These are phyloP conservation scores for Pelecanoides urinatrix DNA, from an alignment of 2,113 vertebrate species.

Conservation along the genomic window DNA sequence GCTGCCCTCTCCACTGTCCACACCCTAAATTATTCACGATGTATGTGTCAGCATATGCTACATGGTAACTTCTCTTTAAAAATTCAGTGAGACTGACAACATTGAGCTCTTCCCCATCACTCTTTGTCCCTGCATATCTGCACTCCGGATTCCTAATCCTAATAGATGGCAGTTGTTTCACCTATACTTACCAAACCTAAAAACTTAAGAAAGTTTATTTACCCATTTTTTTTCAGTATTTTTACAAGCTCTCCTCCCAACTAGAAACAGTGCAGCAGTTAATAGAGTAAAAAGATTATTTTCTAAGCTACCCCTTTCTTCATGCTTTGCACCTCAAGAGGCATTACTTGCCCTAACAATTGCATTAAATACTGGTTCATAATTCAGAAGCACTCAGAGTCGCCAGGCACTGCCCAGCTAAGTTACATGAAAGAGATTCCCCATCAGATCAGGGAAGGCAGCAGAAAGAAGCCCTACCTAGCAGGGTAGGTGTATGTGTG, in stretches of 20 bases:
- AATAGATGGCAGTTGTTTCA: background rate
- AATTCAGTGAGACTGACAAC: background rate
- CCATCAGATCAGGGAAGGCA: background rate
- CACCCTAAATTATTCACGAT: conserved; percentile 30
- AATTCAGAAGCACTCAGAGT: background rate
- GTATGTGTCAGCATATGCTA: background rate
- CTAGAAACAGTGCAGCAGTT: background rate
- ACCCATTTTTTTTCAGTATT: background rate
- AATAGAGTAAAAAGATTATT: background rate
- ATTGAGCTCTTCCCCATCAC: background rate
- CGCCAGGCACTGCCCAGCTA: background rate
- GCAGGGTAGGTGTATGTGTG: rapidly evolving
- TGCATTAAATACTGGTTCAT: background rate
- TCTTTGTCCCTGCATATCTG: background rate
- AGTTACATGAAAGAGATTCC: background rate
- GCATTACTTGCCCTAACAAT: background rate
- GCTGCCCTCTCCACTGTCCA: conserved; percentile 19
- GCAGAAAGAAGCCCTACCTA: background rate
- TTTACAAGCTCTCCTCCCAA: background rate
- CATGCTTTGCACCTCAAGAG: background rate
- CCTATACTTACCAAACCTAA: background rate
- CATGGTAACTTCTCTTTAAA: background rate
- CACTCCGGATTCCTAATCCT: background rate
- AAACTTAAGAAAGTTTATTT: background rate
- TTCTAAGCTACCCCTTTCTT: background rate